These are phyloP conservation scores for Microctonus brassicae DNA, from an alignment of 2,888 invertebrate genomes.

Conservation along the genomic window DNA sequence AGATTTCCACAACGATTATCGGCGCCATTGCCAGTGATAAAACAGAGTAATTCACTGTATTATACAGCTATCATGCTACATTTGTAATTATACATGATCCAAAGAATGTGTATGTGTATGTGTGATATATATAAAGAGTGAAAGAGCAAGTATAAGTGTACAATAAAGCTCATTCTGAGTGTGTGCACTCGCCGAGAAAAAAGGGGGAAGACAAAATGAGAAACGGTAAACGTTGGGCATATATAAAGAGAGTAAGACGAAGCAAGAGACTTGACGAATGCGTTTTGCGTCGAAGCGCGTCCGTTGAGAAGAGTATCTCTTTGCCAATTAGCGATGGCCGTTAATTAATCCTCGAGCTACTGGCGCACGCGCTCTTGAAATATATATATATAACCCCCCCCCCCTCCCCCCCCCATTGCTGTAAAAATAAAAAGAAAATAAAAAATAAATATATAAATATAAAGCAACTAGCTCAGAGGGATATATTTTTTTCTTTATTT, in stretches of 20 bases:
- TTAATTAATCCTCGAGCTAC: conserved; percentile 46
- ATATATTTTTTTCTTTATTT: not conserved
- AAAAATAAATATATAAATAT: not conserved
- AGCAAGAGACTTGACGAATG: conserved; percentile 48
- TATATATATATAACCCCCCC: too few relatives aligned
- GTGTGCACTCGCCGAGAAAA: conserved; percentile 40
- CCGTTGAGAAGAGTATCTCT: conserved; percentile 35
- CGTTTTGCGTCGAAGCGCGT: conserved; percentile 35
- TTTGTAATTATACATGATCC: conserved; percentile 5
- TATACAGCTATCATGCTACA: conserved; percentile 8
- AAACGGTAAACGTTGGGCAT: not conserved
- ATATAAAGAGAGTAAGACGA: not conserved
- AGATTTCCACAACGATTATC: conserved; percentile 53
- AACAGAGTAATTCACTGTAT: conserved; percentile 30
- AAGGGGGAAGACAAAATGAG: not conserved
- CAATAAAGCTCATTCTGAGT: conserved; percentile 40
- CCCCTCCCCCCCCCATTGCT: too few relatives aligned
- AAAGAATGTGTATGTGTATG: not conserved
- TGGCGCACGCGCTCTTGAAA: conserved; percentile 18
- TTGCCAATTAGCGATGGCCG: conserved; percentile 50
- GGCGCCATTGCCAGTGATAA: conserved; percentile 17
- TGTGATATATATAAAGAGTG: not conserved
- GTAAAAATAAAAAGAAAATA: not conserved
- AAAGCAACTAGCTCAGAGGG: not conserved
- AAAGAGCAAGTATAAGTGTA: conserved; percentile 32